phyloP scores from a whole-genome alignment of 2,113 vertebrate species.

The Heliornis fulica region DNA sequence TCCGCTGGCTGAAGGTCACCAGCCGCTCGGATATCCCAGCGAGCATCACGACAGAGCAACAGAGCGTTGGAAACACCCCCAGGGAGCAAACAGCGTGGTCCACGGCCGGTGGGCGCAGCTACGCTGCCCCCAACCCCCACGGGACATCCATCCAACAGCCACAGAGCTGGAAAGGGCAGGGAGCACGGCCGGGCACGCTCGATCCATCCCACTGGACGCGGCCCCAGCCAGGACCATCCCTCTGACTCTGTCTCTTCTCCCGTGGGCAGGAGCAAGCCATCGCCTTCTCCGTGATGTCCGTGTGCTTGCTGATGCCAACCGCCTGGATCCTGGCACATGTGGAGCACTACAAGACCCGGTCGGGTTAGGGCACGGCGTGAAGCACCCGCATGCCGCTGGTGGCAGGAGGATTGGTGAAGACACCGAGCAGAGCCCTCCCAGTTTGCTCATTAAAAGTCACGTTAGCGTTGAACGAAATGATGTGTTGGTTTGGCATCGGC shows the following conservation, averaged over 20 bases:
- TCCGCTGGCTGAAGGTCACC: neutral
- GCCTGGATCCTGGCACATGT: slow-evolving; percentile 76
- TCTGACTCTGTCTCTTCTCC: neutral
- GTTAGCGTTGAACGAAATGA: accelerated
- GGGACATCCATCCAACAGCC: accelerated
- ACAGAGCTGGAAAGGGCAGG: accelerated
- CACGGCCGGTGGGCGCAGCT: accelerated
- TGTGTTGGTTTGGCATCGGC: neutral
- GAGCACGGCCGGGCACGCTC: accelerated
- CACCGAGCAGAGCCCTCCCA: neutral
- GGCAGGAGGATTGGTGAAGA: neutral
- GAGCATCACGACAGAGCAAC: accelerated
- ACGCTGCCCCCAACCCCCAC: accelerated
- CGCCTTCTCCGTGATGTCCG: neutral
- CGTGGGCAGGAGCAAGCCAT: slow-evolving; percentile 70
- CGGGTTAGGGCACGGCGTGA: neutral
- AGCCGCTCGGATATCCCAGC: accelerated
- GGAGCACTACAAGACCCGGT: slow-evolving; percentile 66
- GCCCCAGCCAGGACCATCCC: accelerated
- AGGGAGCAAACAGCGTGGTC: accelerated
- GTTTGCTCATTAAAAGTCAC: slow-evolving; percentile 13
- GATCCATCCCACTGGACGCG: accelerated
- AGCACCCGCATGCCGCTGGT: accelerated
- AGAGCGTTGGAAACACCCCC: accelerated
- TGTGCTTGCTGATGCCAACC: slow-evolving; percentile 56